Base-by-base conservation (phyloP, 92 coral and sea anemone species). In the Pocillopora meandrina region DNA sequence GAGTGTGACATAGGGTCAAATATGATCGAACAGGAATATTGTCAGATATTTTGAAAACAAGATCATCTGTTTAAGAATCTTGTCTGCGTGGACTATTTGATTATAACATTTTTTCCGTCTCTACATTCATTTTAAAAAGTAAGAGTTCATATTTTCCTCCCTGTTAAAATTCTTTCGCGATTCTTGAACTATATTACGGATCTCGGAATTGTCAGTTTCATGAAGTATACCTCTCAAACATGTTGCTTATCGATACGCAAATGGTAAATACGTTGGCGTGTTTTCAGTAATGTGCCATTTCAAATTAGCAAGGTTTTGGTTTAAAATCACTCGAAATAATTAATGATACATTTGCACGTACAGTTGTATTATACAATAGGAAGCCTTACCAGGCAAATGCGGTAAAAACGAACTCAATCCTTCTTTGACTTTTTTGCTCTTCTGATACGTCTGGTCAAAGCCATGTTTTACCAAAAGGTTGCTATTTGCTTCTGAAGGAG, bases 351-450 rank as follows among this genome's bases (percentile, higher is more conserved):
- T 36, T 64, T 66, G 21, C 2, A 47, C 47, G 31, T 23, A 82
- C 52, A 42, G 52, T 7, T 42, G 52, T 42, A 42, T 42, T 42
- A 42, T 17, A n/a, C 12, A 19, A 20, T 18, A 18, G 13, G 64
- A 59, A 49, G 70, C 49, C 86, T 78, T 92, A 96, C 99, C 99
- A 72, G 99, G 98, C 19, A 96, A 87, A 82, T 95, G 95, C 9
- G 99, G 98, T 36, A 96, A 91, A 86, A 96, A 96, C n/a, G 98
- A 88, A 81, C 99, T 96, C 33, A 96, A 81, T 42, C 95, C 91
- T 74, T 96, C 99, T 83, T 96, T 96, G 56, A 95, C 92, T 84
- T 96, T 96, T 77, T 94, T 96, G 75, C 98, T 93, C 76, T 96
- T 96, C 69, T 96, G 99, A 77, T 96, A 96, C 9, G 93, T 89